Conservation (phyloP, 2,888 invertebrate species). For the Oxytorus armatus region DNA sequence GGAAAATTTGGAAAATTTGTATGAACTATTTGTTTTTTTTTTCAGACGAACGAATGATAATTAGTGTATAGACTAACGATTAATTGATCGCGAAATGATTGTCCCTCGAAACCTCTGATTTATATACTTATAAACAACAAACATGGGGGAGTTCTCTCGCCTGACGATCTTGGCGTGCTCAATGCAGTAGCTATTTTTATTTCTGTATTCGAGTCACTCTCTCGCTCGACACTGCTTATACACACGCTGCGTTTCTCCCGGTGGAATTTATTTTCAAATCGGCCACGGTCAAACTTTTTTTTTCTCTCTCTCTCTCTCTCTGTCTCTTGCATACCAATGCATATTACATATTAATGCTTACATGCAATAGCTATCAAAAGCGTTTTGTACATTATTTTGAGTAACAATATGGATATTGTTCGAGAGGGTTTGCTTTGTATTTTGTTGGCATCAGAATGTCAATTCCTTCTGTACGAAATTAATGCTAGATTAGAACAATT, state of each 20-base stretch:
- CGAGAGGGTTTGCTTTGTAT: too few species aligned
- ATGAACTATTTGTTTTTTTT: too few species aligned
- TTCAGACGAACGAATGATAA: too few species aligned
- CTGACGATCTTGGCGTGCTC: constrained; percentile 61
- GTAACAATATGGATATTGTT: too few species aligned
- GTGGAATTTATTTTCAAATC: constrained; percentile 82
- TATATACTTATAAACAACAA: constrained; percentile 48
- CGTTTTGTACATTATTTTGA: too few species aligned
- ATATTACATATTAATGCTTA: too few species aligned
- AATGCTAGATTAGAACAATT: too few species aligned
- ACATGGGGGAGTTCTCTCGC: constrained; percentile 41
- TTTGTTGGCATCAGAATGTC: too few species aligned
- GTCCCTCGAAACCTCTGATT: background rate
- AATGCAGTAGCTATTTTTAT: constrained; percentile 69
- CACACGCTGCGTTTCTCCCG: constrained; percentile 60
- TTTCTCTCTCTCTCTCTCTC: background rate
- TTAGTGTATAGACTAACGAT: background rate
- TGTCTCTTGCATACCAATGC: too few species aligned
- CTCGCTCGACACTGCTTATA: constrained; percentile 25
- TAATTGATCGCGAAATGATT: background rate
- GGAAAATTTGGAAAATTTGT: too few species aligned
- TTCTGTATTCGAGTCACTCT: constrained; percentile 66
- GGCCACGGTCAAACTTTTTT: constrained; percentile 81
- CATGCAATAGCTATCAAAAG: too few species aligned
- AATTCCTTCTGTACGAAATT: too few species aligned